These are phyloP conservation scores for Clarias fuscus DNA, from an alignment of 2,797 vertebrate species.

Conservation along the genomic window DNA sequence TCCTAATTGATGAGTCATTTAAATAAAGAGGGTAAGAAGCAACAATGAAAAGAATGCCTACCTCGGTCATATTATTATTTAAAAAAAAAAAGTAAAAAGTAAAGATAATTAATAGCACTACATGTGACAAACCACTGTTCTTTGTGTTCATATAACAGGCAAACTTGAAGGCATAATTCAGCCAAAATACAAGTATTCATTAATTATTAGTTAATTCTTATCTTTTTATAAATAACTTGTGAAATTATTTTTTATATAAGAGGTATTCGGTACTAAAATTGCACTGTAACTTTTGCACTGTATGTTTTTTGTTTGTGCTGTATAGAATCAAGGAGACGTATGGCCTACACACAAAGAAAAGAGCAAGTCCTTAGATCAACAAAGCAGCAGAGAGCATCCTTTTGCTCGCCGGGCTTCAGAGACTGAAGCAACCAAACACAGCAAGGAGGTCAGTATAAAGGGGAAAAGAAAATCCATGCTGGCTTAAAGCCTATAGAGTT, in stretches of 20 bases:
- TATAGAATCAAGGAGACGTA: slow-evolving; percentile 80
- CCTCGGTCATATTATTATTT: not conserved
- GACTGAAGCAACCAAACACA: slow-evolving; percentile 52
- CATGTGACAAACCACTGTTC: not conserved
- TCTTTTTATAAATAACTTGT: slow-evolving; percentile 9
- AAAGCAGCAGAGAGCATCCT: slow-evolving; percentile 71
- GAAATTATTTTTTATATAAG: not conserved
- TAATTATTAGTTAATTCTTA: not conserved
- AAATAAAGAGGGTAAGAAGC: not conserved
- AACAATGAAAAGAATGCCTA: not conserved
- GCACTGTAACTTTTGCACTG: not conserved
- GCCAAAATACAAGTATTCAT: not conserved
- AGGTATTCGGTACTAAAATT: not conserved
- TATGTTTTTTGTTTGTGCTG: not conserved
- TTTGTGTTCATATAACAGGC: slow-evolving; percentile 8
- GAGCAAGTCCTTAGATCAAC: slow-evolving; percentile 72
- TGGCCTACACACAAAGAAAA: slow-evolving; percentile 70
- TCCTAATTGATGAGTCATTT: not conserved
- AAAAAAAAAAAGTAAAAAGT: not conserved
- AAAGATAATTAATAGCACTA: slow-evolving; percentile 4
- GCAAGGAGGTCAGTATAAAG: slow-evolving; percentile 67
- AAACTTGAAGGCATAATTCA: not conserved
- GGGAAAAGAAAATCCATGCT: slow-evolving; percentile 14
- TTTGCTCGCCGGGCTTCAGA: slow-evolving; percentile 28
- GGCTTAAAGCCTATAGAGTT: slow-evolving; percentile 2